These are phyloP conservation scores for Pissodes strobi DNA, from an alignment of 1,140 invertebrate species.

Conservation along the genomic window DNA sequence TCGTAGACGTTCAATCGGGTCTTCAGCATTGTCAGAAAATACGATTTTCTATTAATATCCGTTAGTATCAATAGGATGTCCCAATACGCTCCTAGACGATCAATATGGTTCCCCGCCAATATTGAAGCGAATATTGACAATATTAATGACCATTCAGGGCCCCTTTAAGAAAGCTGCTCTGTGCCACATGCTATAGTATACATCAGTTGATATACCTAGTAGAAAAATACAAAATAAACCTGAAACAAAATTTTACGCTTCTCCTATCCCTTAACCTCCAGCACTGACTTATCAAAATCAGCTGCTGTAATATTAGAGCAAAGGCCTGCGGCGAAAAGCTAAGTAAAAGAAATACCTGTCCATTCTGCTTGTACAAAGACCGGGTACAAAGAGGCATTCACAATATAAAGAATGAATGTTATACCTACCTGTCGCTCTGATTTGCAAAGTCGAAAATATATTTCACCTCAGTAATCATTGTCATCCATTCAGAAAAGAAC, in stretches of 20 bases:
- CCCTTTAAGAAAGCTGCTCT: not conserved
- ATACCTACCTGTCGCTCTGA: conserved; percentile 50
- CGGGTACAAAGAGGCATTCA: conserved; percentile 42
- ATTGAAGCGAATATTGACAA: no score
- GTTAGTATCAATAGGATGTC: no score
- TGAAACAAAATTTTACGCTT: not conserved
- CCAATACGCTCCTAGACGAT: no score
- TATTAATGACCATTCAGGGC: no score
- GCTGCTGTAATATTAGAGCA: conserved; percentile 33
- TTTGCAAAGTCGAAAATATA: conserved; percentile 53
- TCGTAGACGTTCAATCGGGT: no score
- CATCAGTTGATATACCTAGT: no score
- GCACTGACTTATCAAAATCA: conserved; percentile 21
- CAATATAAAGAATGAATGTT: conserved; percentile 47
- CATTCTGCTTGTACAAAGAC: conserved; percentile 44
- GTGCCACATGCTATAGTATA: no score
- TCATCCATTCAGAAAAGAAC: conserved; percentile 48
- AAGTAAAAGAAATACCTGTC: conserved; percentile 50
- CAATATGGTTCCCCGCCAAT: no score
- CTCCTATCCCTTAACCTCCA: not conserved
- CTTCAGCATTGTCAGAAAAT: no score
- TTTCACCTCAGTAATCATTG: conserved; percentile 51
- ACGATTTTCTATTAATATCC: no score
- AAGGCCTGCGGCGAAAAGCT: conserved; percentile 43
- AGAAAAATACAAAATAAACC: not conserved